phyloP scores from a whole-genome alignment of 2,113 vertebrate species.

The Oryzias javanicus region DNA sequence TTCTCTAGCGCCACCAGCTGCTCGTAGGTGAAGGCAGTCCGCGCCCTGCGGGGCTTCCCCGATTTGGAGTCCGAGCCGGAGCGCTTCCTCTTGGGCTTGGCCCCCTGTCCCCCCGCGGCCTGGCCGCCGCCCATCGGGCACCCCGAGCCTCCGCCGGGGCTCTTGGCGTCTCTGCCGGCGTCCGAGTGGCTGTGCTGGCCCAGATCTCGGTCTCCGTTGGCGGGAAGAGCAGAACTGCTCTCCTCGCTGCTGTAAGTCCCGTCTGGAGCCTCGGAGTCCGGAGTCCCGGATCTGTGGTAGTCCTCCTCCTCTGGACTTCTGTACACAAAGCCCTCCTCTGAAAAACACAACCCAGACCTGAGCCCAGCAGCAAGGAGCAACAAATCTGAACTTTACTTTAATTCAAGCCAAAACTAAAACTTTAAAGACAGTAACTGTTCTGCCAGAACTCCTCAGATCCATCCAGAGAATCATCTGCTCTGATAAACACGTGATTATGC shows the following conservation, averaged over 20 bases:
- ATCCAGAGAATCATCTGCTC: no score
- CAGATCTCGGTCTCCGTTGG: slow-evolving; percentile 61
- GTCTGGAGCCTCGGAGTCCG: slow-evolving; percentile 79
- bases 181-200: slow-evolving; percentile 67
- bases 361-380: not conserved
- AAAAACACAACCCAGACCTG: slow-evolving; percentile 17
- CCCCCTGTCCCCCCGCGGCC: slow-evolving; percentile 54
- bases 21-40: slow-evolving; percentile 95
- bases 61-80: slow-evolving; percentile 92
- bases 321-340: slow-evolving; percentile 79
- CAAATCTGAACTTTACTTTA: no score
- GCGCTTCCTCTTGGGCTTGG: slow-evolving; percentile 89
- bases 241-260: slow-evolving; percentile 82
- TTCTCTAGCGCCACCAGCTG: slow-evolving; percentile 95
- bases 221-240: slow-evolving; percentile 73
- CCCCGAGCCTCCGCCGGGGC: slow-evolving; percentile 51
- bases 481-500: no score
- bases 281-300: slow-evolving; percentile 71
- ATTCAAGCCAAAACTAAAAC: no score
- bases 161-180: slow-evolving; percentile 60
- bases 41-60: slow-evolving; percentile 89
- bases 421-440: no score
- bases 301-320: slow-evolving; percentile 76
- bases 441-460: no score
- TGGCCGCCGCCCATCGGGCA: slow-evolving; percentile 39